Evolutionary conservation across 2,888 invertebrate species (phyloP).

Genomic region (Microchrysa polita): DNA sequence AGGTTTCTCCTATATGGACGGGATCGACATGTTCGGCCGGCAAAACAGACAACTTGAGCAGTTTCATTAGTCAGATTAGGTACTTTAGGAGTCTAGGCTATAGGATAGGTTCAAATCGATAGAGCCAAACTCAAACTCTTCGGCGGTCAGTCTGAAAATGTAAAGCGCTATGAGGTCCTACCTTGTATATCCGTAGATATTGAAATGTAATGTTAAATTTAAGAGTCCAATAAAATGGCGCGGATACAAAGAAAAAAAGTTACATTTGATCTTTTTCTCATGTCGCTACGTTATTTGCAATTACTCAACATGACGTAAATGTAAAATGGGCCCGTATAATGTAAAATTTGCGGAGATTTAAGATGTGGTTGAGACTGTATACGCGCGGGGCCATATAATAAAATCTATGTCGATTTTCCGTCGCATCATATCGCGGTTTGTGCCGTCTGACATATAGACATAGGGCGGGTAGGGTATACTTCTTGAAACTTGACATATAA

Average conservation of each 20-base stretch:
- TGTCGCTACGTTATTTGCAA: constrained; percentile 36
- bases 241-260: background rate
- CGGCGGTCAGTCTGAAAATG: too few relatives aligned
- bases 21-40: background rate
- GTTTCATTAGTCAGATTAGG: constrained; percentile 21
- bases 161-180: background rate
- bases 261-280: constrained; percentile 33
- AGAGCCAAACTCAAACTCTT: too few relatives aligned
- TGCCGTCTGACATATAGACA: too few relatives aligned
- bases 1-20: background rate
- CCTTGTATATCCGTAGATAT: too few relatives aligned
- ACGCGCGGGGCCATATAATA: too few relatives aligned
- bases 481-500: background rate
- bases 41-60: constrained; percentile 17
- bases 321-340: constrained; percentile 17
- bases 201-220: constrained; percentile 3
- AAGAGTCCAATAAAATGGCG: constrained; percentile 1
- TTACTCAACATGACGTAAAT: constrained; percentile 36
- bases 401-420: background rate
- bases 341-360: constrained; percentile 15
- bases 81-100: too few relatives aligned
- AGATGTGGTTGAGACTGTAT: background rate
- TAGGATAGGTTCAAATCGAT: constrained; percentile 14
- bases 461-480: too few relatives aligned
- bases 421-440: too few relatives aligned